Evolutionary conservation across 2,888 invertebrate genomes (phyloP).

Genomic region (Leucophenga maculata): DNA sequence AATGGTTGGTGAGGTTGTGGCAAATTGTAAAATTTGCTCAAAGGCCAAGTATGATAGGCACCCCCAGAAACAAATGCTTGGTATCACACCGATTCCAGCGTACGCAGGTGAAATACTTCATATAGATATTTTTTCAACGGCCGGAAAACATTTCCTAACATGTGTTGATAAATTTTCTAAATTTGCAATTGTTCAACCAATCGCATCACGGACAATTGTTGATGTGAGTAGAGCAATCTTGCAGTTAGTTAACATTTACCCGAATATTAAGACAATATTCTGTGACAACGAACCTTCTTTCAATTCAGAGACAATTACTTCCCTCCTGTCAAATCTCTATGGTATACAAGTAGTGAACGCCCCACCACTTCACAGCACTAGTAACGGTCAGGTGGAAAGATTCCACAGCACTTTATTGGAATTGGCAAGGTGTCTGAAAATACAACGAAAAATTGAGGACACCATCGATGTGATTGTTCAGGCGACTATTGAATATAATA

Average conservation of each 20-base stretch:
- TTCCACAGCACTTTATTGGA: not conserved
- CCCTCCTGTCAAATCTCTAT: not conserved
- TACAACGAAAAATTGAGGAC: not conserved
- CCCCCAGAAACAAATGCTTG: no score
- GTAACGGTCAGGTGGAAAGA: not conserved
- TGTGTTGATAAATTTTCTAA: not conserved
- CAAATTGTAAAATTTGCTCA: no score
- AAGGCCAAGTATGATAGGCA: no score
- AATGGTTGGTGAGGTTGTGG: no score
- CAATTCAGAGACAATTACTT: not conserved
- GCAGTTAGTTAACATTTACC: no score
- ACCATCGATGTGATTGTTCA: not conserved
- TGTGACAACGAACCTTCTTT: not conserved
- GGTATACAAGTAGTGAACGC: not conserved
- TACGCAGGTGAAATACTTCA: no score
- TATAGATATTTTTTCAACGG: no score
- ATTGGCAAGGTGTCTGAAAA: not conserved
- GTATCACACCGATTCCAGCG: no score
- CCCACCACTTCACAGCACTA: not conserved
- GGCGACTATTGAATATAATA: not conserved
- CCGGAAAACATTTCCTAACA: slow-evolving; percentile 50
- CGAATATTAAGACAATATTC: not conserved
- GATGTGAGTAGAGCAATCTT: not conserved
- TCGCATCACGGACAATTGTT: not conserved
- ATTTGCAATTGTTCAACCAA: not conserved